These are phyloP conservation scores for Pseudonaja textilis DNA, from an alignment of 2,113 vertebrate species.

Conservation along the genomic window DNA sequence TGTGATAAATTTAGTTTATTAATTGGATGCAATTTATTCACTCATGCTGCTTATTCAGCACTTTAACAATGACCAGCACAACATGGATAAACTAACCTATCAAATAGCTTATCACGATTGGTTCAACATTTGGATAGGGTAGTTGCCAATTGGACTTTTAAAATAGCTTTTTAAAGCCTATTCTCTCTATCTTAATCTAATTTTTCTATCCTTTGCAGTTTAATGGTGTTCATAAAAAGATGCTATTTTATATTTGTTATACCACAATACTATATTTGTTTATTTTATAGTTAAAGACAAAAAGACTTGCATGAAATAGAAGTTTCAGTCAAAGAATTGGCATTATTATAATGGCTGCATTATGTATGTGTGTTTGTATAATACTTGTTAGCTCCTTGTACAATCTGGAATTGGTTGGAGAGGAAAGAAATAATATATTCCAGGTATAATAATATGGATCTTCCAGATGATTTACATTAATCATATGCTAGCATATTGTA, in stretches of 20 bases:
- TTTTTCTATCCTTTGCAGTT: background rate
- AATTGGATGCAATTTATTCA: background rate
- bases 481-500: background rate
- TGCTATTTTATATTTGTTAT: background rate
- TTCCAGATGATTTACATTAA: background rate
- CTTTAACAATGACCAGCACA: background rate
- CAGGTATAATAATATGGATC: background rate
- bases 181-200: background rate
- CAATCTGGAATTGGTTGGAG: background rate
- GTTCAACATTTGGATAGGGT: background rate
- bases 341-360: background rate
- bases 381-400: background rate
- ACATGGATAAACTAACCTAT: background rate
- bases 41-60: background rate
- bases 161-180: background rate
- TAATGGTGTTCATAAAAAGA: background rate
- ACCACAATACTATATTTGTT: background rate
- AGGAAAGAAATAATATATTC: background rate
- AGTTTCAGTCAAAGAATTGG: background rate
- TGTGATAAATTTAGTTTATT: background rate
- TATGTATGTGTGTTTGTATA: background rate
- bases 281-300: background rate
- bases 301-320: background rate
- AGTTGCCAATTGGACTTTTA: background rate
- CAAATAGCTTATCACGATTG: background rate